These are phyloP conservation scores for Sturnus vulgaris DNA, from an alignment of 2,113 vertebrate species.

Conservation along the genomic window DNA sequence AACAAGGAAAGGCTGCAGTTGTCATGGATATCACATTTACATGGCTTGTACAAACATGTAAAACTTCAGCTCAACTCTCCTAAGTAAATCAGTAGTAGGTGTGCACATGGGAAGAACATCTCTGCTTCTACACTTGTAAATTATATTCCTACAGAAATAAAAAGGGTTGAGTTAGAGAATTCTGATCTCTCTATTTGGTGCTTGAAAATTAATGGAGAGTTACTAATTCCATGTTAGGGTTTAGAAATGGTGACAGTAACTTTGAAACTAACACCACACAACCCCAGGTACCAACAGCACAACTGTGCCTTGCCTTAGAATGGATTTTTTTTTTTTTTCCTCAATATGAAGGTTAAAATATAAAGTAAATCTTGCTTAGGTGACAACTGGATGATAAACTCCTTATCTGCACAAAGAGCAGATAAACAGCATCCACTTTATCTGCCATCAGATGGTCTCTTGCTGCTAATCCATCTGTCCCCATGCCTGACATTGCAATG, in stretches of 20 bases:
- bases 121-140: background rate
- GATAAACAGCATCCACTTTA: background rate
- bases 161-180: background rate
- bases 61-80: background rate
- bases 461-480: constrained; percentile 21
- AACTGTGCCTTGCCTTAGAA: background rate
- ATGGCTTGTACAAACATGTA: background rate
- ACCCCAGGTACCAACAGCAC: background rate
- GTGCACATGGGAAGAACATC: background rate
- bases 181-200: background rate
- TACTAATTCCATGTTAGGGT: background rate
- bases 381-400: background rate
- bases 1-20: background rate
- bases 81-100: background rate
- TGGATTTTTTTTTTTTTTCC: background rate
- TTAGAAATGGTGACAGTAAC: background rate
- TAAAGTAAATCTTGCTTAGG: background rate
- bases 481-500: background rate
- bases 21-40: background rate
- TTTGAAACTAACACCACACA: background rate
- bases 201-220: background rate
- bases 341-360: background rate
- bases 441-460: background rate
- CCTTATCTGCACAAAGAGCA: background rate
- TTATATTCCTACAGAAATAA: background rate